phyloP scores from a whole-genome alignment of 2,113 vertebrate genomes.

The Verasper variegatus region DNA sequence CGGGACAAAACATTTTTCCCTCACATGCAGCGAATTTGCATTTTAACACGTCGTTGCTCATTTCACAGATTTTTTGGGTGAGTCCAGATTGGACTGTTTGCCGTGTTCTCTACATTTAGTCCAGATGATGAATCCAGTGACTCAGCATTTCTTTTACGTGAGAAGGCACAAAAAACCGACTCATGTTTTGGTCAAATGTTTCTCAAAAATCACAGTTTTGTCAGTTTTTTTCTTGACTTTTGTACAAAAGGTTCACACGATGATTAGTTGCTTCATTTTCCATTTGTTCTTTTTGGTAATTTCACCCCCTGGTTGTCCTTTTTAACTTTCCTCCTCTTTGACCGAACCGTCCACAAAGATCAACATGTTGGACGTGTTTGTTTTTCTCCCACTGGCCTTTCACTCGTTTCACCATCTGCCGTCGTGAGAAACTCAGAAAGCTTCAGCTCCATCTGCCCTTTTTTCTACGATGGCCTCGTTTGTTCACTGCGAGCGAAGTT shows the following conservation, averaged over 20 bases:
- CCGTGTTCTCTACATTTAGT: not conserved
- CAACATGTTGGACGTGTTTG: slow-evolving; percentile 46
- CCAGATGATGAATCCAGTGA: slow-evolving; percentile 1
- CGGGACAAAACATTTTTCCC: not conserved
- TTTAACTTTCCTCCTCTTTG: too few species aligned
- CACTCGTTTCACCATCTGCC: slow-evolving; percentile 66
- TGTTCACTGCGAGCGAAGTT: slow-evolving; percentile 53
- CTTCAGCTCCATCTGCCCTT: slow-evolving; percentile 63
- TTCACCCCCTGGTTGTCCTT: not conserved
- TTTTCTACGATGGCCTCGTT: slow-evolving; percentile 33
- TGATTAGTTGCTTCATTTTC: too few species aligned
- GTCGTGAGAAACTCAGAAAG: slow-evolving; percentile 48
- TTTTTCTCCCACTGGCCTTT: slow-evolving; percentile 24
- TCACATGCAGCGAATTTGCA: slow-evolving; percentile 29
- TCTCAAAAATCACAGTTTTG: too few species aligned
- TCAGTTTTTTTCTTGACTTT: too few species aligned
- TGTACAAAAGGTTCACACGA: too few species aligned
- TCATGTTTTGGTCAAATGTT: not conserved
- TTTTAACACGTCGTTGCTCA: slow-evolving; percentile 20
- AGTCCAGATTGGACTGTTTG: slow-evolving; percentile 2
- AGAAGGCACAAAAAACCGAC: not conserved
- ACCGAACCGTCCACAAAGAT: slow-evolving; percentile 3
- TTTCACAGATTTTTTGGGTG: slow-evolving; percentile 15
- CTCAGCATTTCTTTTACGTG: not conserved
- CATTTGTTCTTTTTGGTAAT: too few species aligned